Percentiles rank a stretch among this genome's conserved stretches.
phyloP scores from a whole-genome alignment of 1,140 invertebrate species.

The Brachionus paranguensis region DNA sequence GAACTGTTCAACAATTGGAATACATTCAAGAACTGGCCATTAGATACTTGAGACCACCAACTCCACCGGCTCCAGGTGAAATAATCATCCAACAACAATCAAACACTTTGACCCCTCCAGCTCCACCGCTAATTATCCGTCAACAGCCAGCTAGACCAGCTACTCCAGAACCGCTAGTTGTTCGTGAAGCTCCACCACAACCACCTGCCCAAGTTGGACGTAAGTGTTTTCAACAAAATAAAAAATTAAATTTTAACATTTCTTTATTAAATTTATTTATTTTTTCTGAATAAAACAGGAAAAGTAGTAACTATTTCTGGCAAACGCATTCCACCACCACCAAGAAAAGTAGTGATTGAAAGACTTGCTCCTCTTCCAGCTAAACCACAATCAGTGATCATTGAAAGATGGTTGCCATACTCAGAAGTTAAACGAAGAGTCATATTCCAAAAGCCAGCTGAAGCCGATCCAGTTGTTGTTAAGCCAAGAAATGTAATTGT shows the following conservation, averaged over 20 bases:
- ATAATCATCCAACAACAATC: constrained; percentile 35
- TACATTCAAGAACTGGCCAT: constrained; percentile 38
- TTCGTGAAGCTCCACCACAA: constrained; percentile 40
- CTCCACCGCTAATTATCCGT: constrained; percentile 36
- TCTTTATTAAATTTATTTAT: too few species aligned
- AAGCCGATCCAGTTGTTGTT: neutral
- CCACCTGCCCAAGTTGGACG: neutral
- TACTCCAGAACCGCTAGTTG: constrained; percentile 28
- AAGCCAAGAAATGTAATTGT: constrained; percentile 34
- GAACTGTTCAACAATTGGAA: neutral
- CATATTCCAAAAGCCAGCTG: constrained; percentile 19
- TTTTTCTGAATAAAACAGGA: neutral
- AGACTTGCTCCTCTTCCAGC: constrained; percentile 38
- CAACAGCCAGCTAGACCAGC: constrained; percentile 32
- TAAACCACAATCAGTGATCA: constrained; percentile 34
- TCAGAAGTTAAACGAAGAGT: constrained; percentile 21
- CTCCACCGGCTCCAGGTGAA: constrained; percentile 39
- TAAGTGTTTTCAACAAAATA: neutral
- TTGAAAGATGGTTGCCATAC: constrained; percentile 40
- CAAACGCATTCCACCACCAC: constrained; percentile 36
- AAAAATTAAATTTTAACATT: too few species aligned
- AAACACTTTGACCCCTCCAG: constrained; percentile 1
- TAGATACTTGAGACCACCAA: constrained; percentile 39
- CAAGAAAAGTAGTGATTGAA: constrained; percentile 40
- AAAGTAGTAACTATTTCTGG: constrained; percentile 25